phyloP scores from a whole-genome alignment of 1,140 invertebrate genomes.

The Eciton burchellii region DNA sequence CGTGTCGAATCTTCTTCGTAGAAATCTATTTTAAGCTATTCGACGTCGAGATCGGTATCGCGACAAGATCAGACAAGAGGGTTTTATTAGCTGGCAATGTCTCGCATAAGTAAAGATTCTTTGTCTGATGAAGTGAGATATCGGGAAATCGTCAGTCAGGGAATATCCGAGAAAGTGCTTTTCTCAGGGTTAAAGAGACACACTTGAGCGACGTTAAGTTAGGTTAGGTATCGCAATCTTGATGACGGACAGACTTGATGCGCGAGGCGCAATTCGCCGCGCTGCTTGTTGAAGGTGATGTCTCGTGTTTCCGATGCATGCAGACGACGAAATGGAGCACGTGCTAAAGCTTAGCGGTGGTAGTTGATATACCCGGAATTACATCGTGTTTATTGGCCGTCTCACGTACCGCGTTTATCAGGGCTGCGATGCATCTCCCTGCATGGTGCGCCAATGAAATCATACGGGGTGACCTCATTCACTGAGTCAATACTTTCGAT shows the following conservation, averaged over 20 bases:
- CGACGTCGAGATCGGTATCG: background rate
- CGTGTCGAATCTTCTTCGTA: background rate
- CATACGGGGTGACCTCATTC: slow-evolving; percentile 70
- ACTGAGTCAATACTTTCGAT: slow-evolving; percentile 69
- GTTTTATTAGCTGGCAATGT: background rate
- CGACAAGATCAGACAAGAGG: too few relatives aligned
- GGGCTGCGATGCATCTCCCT: slow-evolving; percentile 61
- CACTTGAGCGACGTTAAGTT: background rate
- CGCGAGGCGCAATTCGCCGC: slow-evolving; percentile 24
- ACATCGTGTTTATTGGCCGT: slow-evolving; percentile 30
- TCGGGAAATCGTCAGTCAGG: too few relatives aligned
- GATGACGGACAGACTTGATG: background rate
- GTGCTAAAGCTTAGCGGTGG: slow-evolving; percentile 59
- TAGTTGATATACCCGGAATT: slow-evolving; percentile 65
- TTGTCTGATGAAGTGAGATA: too few relatives aligned
- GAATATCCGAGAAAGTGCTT: background rate
- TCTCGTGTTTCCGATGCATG: slow-evolving; percentile 48
- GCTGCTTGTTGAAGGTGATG: slow-evolving; percentile 19
- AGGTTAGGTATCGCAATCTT: background rate
- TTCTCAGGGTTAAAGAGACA: background rate
- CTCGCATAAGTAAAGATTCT: too few relatives aligned
- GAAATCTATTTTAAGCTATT: background rate
- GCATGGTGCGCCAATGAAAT: slow-evolving; percentile 66
- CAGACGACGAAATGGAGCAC: slow-evolving; percentile 51
- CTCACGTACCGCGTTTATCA: slow-evolving; percentile 69